Evolutionary conservation across 1,140 invertebrate species (phyloP).

Genomic region (Zaprionus taronus): DNA sequence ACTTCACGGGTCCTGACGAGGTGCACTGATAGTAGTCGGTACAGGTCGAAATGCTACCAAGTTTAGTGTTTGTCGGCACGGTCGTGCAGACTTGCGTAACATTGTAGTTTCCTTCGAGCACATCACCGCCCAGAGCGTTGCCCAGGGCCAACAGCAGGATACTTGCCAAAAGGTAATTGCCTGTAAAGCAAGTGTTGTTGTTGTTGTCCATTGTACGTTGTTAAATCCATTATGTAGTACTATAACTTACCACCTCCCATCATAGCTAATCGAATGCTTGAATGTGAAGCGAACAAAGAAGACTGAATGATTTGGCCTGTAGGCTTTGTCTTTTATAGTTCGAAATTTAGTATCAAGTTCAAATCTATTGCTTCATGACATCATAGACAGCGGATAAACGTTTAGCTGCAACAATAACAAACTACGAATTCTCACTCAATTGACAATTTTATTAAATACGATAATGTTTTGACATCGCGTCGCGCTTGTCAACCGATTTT

Average conservation of each 20-base stretch:
- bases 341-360: not conserved
- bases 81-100: conserved; percentile 55
- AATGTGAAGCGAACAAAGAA: conserved; percentile 9
- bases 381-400: conserved; percentile 14
- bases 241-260: conserved; percentile 54
- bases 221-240: not conserved
- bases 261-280: not conserved
- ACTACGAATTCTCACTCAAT: conserved; percentile 26
- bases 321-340: conserved; percentile 39
- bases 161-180: conserved; percentile 14
- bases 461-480: conserved; percentile 31
- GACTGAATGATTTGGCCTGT: conserved; percentile 11
- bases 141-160: conserved; percentile 51
- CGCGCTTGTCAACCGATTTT: conserved; percentile 47
- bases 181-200: not conserved
- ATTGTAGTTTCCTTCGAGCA: conserved; percentile 65
- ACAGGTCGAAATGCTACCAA: conserved; percentile 58
- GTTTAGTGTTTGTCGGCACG: conserved; percentile 30
- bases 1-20: conserved; percentile 29
- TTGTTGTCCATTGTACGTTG: not conserved
- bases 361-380: conserved; percentile 9
- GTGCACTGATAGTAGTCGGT: conserved; percentile 56
- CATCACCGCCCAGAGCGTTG: conserved; percentile 31
- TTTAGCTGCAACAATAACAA: conserved; percentile 4
- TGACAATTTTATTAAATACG: conserved; percentile 65